These are phyloP conservation scores for Lepidiolamprologus cunningtoni DNA, from an alignment of 2,113 vertebrate genomes.

Conservation along the genomic window DNA sequence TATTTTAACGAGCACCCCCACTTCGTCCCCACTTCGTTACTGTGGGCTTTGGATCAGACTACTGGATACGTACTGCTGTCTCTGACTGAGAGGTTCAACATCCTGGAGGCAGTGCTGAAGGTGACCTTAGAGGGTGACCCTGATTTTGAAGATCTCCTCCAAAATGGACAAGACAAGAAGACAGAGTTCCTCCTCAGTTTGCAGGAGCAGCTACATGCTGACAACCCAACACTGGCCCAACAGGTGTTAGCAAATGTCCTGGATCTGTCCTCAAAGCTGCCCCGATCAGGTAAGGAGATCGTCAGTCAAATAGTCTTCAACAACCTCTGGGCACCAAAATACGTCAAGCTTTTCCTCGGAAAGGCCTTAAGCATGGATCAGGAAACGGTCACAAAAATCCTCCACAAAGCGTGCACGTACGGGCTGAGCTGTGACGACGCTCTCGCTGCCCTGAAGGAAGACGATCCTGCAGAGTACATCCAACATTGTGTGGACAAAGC, in stretches of 20 bases:
- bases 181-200: background rate
- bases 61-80: background rate
- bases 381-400: background rate
- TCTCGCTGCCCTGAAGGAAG: background rate
- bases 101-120: background rate
- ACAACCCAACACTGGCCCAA: background rate
- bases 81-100: background rate
- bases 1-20: background rate
- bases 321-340: background rate
- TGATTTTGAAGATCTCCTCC: background rate
- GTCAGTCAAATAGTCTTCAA: background rate
- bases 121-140: background rate
- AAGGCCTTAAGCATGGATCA: background rate
- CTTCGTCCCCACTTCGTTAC: fast-evolving
- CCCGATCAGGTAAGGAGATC: background rate
- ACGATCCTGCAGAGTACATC: background rate
- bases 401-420: background rate
- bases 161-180: background rate
- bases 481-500: background rate
- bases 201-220: background rate
- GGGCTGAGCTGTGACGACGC: background rate
- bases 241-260: background rate
- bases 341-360: background rate
- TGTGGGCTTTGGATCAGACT: background rate
- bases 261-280: background rate